Conservation (phyloP, 2,113 vertebrate genomes). For the Euleptes europaea region DNA sequence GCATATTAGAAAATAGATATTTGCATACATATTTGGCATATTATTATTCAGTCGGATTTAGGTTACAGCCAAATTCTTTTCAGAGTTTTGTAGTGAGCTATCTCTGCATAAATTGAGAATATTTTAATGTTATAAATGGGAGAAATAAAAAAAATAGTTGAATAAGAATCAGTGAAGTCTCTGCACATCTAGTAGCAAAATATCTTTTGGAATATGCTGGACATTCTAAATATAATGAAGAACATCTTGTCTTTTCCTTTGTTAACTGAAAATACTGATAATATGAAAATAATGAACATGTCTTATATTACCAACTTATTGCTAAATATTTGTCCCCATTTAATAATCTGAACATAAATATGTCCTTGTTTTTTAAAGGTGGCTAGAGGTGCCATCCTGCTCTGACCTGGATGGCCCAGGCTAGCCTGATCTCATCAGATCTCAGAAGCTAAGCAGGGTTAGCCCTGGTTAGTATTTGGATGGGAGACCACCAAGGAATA, state of each 20-base stretch:
- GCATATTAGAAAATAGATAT: background rate
- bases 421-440: too few relatives aligned
- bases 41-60: background rate
- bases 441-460: too few relatives aligned
- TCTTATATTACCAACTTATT: background rate
- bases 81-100: constrained; percentile 1
- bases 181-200: background rate
- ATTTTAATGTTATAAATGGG: constrained; percentile 2
- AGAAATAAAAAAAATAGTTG: background rate
- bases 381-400: too few relatives aligned
- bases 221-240: background rate
- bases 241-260: background rate
- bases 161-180: background rate
- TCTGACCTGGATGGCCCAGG: too few relatives aligned
- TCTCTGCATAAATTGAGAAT: background rate
- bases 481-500: too few relatives aligned
- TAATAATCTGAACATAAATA: background rate
- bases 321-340: background rate
- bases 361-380: background rate
- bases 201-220: background rate
- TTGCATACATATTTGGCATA: background rate
- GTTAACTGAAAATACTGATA: background rate
- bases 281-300: background rate
- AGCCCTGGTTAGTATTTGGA: too few relatives aligned
- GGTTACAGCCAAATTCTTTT: background rate